phyloP scores from a whole-genome alignment of 2,113 vertebrate genomes.

The Coturnix japonica region DNA sequence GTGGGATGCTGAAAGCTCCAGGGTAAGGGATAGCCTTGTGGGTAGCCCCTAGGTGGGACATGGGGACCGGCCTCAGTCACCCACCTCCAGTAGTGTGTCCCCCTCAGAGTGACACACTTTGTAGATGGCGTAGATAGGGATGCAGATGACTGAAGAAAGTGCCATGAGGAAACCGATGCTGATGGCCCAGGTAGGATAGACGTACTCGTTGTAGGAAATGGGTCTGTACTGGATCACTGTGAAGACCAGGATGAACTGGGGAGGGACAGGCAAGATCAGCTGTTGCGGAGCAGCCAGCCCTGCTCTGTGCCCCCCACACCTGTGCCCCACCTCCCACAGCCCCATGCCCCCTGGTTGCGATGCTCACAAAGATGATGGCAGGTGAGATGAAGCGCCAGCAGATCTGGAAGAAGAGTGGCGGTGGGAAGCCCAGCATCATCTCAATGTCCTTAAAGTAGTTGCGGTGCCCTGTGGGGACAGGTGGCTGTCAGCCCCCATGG shows the following conservation, averaged over 20 bases:
- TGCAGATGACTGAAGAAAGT: constrained; percentile 94
- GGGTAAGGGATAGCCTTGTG: neutral
- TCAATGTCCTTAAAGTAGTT: constrained; percentile 98
- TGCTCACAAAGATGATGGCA: constrained; percentile 93
- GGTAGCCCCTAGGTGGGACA: neutral
- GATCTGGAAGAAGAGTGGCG: constrained; percentile 96
- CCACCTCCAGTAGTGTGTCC: constrained; percentile 91
- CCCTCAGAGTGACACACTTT: constrained; percentile 89
- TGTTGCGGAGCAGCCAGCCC: neutral
- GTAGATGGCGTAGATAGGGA: constrained; percentile 92
- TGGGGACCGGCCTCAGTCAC: neutral
- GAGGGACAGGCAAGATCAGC: constrained; percentile 14
- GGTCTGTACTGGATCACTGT: constrained; percentile 98
- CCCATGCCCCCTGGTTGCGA: accelerated
- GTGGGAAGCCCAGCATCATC: constrained; percentile 99
- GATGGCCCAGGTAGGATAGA: constrained; percentile 93
- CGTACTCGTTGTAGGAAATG: constrained; percentile 93
- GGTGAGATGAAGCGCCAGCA: constrained; percentile 98
- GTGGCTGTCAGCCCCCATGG: accelerated
- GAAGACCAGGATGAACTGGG: constrained; percentile 96
- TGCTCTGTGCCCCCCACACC: accelerated
- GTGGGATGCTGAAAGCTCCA: neutral
- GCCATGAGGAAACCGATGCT: constrained; percentile 94
- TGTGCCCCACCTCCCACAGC: neutral
- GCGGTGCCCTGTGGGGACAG: constrained; percentile 81